phyloP scores from a whole-genome alignment of 2,888 invertebrate genomes.

The Amphipyra berbera region DNA sequence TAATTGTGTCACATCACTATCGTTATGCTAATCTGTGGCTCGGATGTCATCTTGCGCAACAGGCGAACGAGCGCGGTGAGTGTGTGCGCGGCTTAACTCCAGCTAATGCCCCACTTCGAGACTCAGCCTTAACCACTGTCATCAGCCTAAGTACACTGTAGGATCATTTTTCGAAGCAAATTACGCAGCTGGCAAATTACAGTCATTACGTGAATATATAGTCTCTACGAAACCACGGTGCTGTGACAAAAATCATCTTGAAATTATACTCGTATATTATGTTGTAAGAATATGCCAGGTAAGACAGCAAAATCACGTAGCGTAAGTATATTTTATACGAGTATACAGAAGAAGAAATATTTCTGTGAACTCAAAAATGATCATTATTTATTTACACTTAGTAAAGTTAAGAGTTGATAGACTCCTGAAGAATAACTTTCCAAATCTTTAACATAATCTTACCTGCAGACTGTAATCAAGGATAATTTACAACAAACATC shows the following conservation, averaged over 20 bases:
- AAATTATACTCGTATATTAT: conserved; percentile 36
- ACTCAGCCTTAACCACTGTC: conserved; percentile 70
- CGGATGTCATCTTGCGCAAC: conserved; percentile 88
- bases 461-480: no score
- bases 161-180: conserved; percentile 63
- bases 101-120: conserved; percentile 76
- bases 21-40: conserved; percentile 85
- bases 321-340: neutral
- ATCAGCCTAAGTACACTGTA: conserved; percentile 62
- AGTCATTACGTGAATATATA: conserved; percentile 54
- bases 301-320: conserved; percentile 14
- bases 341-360: no score
- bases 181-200: conserved; percentile 59
- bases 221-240: conserved; percentile 36
- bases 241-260: conserved; percentile 53
- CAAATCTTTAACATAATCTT: no score
- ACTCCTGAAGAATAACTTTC: no score
- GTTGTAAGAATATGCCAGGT: conserved; percentile 19
- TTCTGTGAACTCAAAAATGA: no score
- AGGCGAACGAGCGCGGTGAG: conserved; percentile 82
- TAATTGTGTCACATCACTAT: conserved; percentile 70
- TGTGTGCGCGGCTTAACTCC: conserved; percentile 81
- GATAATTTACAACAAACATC: no score
- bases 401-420: no score
- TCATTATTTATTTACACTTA: no score